Percentiles rank a stretch among this genome's conserved stretches.
phyloP scores from a whole-genome alignment of 2,797 vertebrate species.

The Scomberomorus guttatus region DNA sequence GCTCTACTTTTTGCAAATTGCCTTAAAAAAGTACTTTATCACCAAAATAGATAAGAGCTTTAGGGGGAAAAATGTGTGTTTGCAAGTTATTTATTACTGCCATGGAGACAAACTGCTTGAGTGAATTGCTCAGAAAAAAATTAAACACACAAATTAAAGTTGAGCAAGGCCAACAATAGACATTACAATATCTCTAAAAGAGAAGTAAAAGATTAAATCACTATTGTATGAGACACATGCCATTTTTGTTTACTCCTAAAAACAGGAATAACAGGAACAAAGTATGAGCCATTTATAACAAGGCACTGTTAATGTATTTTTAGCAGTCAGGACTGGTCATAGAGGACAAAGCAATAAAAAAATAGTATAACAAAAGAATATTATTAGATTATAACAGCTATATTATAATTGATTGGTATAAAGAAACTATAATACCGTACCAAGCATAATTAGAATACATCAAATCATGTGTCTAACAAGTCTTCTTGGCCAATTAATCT shows the following conservation, averaged over 20 bases:
- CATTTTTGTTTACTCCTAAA: neutral
- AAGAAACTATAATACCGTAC: conserved; percentile 10
- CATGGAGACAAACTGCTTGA: conserved; percentile 54
- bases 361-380: neutral
- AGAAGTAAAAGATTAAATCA: conserved; percentile 4
- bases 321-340: conserved; percentile 10
- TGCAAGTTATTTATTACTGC: conserved; percentile 53
- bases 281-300: conserved; percentile 9
- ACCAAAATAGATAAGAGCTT: conserved; percentile 58
- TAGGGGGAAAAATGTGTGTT: conserved; percentile 15
- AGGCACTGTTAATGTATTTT: conserved; percentile 10
- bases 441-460: conserved; percentile 52
- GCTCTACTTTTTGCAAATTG: conserved; percentile 41
- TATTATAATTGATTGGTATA: neutral
- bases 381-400: neutral
- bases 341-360: neutral
- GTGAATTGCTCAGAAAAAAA: conserved; percentile 13
- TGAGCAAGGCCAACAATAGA: conserved; percentile 3
- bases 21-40: conserved; percentile 64
- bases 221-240: neutral
- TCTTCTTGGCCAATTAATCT: conserved; percentile 67
- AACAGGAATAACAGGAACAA: conserved; percentile 8
- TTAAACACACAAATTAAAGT: conserved; percentile 20
- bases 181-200: neutral
- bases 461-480: conserved; percentile 62